Base-by-base conservation (phyloP, 2,888 invertebrate species). In the Torymus aiolomorphi region DNA sequence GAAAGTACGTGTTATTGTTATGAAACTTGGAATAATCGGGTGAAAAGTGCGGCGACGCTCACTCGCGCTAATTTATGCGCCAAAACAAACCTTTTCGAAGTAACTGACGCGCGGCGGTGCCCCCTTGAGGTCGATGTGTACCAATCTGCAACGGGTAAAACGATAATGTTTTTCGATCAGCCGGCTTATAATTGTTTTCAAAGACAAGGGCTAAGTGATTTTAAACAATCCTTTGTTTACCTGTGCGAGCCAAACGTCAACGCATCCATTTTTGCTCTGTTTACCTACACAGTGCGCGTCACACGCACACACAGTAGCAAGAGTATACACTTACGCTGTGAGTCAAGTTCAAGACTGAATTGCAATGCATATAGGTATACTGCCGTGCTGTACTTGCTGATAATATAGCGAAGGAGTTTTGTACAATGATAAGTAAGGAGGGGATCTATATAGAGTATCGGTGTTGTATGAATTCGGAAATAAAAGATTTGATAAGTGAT, bases 71-170 rank as follows among this genome's bases (percentile, higher is more conserved):
- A 70, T 24, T 18, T 67, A 72, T 77, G 63, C 16, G 18, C 20
- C 20, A 91, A 73, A 56, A 82, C 83, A 82, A 84, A 90, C 93
- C 91, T 93, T 92, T 89, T 93, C 92, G 69, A 93, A 91, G 85
- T 92, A 94, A 69, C 89, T 89, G 8, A 94, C 88, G 87, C 93
- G 93, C 57, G 94, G 94, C 5, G 95, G 94, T 51, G 95, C 95
- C 66, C 95, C 95, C 90, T 96, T 96, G 78, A 96, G 88, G 90
- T 96, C 95, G 83, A 96, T 91, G 89, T 96, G 95, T 76, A 96
- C 93, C 81, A 95, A 88, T 82, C 92, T 91, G 83, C 52, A 88
- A 88, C 63, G 42, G 5, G 42, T 8, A 42, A 42, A 42, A 42
- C 42, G 42, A 42, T 8, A 42, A 42, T 42, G 42, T 42, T 42